Evolutionary conservation across 2,888 invertebrate species (phyloP).

Genomic region (Caenorhabditis macrosperma): DNA sequence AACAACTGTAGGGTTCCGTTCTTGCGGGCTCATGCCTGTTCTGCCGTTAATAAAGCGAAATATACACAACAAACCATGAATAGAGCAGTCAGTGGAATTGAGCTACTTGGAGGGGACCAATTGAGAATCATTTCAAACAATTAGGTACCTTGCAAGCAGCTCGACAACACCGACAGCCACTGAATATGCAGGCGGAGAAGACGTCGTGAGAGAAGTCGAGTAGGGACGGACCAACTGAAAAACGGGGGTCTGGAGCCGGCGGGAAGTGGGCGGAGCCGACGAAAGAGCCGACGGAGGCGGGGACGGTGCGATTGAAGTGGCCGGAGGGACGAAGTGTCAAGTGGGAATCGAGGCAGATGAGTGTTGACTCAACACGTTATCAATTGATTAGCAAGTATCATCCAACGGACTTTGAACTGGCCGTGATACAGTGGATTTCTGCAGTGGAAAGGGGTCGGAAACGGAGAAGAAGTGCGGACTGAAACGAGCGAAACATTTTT

Average conservation of each 20-base stretch:
- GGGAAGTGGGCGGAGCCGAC: constrained; percentile 35
- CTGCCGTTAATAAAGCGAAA: no score
- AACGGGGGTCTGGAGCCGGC: not conserved
- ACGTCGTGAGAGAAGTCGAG: not conserved
- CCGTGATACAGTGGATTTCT: not conserved
- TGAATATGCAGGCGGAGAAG: not conserved
- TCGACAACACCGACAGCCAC: constrained; percentile 37
- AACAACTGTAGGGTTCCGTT: no score
- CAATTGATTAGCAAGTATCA: constrained; percentile 18
- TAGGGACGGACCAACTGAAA: constrained; percentile 29
- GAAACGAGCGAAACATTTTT: no score
- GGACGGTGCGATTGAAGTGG: constrained; percentile 36
- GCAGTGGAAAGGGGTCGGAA: not conserved
- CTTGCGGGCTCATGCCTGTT: no score
- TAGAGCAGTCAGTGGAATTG: constrained; percentile 30
- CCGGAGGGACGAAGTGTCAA: constrained; percentile 49
- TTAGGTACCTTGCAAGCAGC: constrained; percentile 63
- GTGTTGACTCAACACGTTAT: constrained; percentile 41
- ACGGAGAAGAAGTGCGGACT: not conserved
- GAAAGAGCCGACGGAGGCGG: constrained; percentile 22
- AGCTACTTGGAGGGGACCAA: constrained; percentile 66
- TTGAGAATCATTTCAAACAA: constrained; percentile 57
- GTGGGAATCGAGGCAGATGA: constrained; percentile 46
- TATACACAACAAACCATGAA: not conserved
- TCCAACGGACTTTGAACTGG: not conserved